Percentiles rank a stretch among this genome's conserved stretches.
Conservation (phyloP, 2,797 vertebrate genomes). For the Lates japonicus region DNA sequence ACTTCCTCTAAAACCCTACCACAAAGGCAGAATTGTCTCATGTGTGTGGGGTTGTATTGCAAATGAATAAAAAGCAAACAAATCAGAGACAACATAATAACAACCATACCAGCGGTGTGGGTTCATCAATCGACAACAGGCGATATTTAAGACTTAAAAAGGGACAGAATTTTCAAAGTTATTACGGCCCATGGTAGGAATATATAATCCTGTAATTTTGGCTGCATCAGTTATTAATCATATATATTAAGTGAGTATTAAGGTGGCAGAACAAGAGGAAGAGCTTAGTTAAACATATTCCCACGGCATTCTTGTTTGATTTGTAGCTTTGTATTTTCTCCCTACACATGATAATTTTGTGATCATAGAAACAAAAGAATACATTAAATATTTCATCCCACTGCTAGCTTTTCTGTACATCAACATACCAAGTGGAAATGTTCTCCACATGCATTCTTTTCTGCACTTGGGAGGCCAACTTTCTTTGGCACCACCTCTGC, state of each 20-base stretch:
- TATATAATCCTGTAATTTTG: background rate
- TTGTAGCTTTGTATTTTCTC: background rate
- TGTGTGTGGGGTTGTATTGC: too few relatives aligned
- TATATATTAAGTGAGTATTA: background rate
- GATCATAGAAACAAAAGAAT: background rate
- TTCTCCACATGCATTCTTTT: background rate
- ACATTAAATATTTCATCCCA: too few relatives aligned
- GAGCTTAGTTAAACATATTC: background rate
- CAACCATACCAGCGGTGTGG: too few relatives aligned
- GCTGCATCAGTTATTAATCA: background rate
- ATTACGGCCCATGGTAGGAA: background rate
- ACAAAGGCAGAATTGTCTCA: background rate
- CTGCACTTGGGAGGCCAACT: constrained; percentile 14
- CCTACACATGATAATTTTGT: background rate
- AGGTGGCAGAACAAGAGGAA: too few relatives aligned
- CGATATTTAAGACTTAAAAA: too few relatives aligned
- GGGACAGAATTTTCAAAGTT: background rate
- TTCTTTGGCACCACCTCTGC: constrained; percentile 21
- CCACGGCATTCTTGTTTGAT: background rate
- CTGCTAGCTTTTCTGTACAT: background rate
- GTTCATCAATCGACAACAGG: background rate
- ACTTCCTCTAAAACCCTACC: background rate
- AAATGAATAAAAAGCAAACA: background rate
- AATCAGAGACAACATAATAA: background rate
- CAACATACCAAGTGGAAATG: background rate